Conservation (phyloP, 2,113 vertebrate species). For the Tenrec ecaudatus region DNA sequence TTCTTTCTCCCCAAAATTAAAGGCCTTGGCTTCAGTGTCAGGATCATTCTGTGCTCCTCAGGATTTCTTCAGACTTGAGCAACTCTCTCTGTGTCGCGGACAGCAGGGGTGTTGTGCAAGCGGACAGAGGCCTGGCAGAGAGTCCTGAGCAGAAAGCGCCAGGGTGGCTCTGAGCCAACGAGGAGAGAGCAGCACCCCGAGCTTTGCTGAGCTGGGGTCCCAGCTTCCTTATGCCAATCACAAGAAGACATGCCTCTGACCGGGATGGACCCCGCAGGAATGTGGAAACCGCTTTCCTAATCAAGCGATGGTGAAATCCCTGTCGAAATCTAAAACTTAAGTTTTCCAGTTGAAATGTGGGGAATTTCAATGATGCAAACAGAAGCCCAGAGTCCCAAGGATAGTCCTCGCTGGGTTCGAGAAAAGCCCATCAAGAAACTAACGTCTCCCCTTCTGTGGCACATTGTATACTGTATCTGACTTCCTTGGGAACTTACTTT, state of each 20-base stretch:
- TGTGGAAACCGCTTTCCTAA: slow-evolving; percentile 76
- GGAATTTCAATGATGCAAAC: slow-evolving; percentile 71
- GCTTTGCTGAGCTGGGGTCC: slow-evolving; percentile 32
- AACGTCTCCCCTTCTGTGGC: slow-evolving; percentile 16
- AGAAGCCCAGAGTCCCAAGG: slow-evolving; percentile 47
- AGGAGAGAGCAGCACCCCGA: not conserved
- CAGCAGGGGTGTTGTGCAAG: slow-evolving; percentile 11
- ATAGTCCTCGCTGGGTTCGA: slow-evolving; percentile 57
- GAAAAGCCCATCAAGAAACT: slow-evolving; percentile 62
- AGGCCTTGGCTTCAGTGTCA: not conserved
- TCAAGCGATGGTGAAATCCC: slow-evolving; percentile 66
- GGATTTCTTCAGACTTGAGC: slow-evolving; percentile 16
- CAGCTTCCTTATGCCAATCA: slow-evolving; percentile 71
- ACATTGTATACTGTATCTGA: slow-evolving; percentile 30
- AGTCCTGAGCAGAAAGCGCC: not conserved
- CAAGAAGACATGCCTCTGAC: slow-evolving; percentile 79
- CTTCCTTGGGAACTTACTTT: not conserved
- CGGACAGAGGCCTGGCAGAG: not conserved
- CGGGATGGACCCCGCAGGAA: slow-evolving; percentile 61
- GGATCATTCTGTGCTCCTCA: not conserved
- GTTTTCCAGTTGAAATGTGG: slow-evolving; percentile 55
- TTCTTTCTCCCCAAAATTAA: not conserved
- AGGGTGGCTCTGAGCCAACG: not conserved
- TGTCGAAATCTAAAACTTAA: slow-evolving; percentile 65
- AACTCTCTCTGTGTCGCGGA: not conserved